Evolutionary conservation across 1,140 invertebrate genomes (phyloP).

Genomic region (Trinorchestia longiramus): DNA sequence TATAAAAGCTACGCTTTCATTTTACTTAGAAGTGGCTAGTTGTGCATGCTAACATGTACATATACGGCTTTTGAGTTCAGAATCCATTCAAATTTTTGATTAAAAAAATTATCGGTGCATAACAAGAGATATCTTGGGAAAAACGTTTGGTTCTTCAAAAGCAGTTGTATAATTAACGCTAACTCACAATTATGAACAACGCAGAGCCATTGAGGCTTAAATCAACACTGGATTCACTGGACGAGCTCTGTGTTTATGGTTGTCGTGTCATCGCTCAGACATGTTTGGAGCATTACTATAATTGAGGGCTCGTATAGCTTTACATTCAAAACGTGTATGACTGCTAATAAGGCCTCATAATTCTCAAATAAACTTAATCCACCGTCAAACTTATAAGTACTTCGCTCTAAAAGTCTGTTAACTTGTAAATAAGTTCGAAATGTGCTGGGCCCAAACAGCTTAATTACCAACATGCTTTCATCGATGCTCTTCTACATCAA

Average conservation of each 20-base stretch:
- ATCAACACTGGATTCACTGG: no score
- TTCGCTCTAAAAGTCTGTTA: not conserved
- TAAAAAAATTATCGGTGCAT: no score
- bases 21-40: no score
- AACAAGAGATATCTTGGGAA: no score
- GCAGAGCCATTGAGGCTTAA: no score
- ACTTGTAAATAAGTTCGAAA: not conserved
- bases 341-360: not conserved
- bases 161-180: no score
- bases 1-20: no score
- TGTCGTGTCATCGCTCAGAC: not conserved
- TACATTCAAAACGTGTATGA: not conserved
- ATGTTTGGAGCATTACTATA: not conserved
- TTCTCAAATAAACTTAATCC: not conserved
- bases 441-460: not conserved
- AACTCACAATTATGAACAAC: no score
- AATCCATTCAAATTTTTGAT: no score
- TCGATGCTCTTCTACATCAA: not conserved
- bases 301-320: not conserved
- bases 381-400: not conserved
- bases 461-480: not conserved
- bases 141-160: no score
- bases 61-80: no score
- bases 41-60: no score
- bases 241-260: not conserved